Evolutionary conservation across 2,113 vertebrate genomes (phyloP).

Genomic region (Patagioenas fasciata): DNA sequence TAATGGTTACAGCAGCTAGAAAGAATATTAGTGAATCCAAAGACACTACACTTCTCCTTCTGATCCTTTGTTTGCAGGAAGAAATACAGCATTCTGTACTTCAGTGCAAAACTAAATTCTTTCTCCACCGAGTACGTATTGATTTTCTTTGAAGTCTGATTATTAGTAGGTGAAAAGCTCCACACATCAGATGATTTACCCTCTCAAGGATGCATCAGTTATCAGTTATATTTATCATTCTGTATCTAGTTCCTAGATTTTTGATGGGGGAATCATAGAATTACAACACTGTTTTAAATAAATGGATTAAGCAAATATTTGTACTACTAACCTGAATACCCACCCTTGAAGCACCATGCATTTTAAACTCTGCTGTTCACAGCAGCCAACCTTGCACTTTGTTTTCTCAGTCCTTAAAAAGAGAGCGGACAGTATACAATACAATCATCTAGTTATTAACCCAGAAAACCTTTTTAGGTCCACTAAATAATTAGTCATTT

Average conservation of each 20-base stretch:
- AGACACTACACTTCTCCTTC: background rate
- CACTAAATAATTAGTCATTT: background rate
- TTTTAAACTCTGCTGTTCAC: background rate
- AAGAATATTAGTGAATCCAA: background rate
- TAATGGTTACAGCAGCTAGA: background rate
- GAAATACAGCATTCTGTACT: background rate
- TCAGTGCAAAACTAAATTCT: background rate
- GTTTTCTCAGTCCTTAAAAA: background rate
- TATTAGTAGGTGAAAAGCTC: background rate
- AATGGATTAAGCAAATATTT: background rate
- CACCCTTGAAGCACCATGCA: background rate
- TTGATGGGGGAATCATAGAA: background rate
- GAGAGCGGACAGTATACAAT: background rate
- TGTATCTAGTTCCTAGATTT: background rate
- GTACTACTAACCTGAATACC: background rate
- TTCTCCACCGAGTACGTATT: background rate
- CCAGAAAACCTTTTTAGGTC: background rate
- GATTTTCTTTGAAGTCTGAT: constrained; percentile 30
- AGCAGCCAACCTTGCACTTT: background rate
- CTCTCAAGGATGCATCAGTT: background rate
- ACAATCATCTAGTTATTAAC: background rate
- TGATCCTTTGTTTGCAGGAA: background rate
- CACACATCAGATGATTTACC: background rate
- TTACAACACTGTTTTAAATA: background rate
- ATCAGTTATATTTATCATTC: background rate